These are phyloP conservation scores for Opisthocomus hoazin DNA, from an alignment of 2,113 vertebrate species.

Conservation along the genomic window DNA sequence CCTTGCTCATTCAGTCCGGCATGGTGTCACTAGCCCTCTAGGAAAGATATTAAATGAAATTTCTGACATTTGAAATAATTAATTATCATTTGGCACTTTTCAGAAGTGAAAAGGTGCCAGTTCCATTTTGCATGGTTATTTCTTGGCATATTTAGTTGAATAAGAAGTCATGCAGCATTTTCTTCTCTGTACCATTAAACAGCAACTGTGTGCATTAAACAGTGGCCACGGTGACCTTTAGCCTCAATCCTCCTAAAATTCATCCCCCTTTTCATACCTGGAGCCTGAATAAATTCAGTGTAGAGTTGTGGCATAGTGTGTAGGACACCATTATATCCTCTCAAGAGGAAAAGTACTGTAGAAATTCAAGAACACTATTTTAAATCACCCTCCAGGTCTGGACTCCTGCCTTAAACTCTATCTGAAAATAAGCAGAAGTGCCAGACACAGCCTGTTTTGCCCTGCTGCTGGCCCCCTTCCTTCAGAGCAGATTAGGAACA, in stretches of 20 bases:
- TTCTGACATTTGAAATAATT: conserved; percentile 12
- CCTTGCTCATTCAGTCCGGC: neutral
- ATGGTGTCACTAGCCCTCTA: neutral
- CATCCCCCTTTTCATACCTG: neutral
- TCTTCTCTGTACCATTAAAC: neutral
- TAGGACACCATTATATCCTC: neutral
- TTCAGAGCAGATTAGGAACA: conserved; percentile 51
- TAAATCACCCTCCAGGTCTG: conserved; percentile 12
- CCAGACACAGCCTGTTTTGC: conserved; percentile 30
- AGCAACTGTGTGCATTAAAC: neutral
- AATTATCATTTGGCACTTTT: neutral
- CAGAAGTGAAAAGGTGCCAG: neutral
- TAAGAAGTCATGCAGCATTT: neutral
- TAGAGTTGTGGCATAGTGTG: neutral
- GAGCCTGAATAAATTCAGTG: neutral
- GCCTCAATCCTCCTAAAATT: neutral
- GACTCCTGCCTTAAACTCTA: conserved; percentile 13
- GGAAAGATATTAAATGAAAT: neutral
- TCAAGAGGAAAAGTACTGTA: neutral
- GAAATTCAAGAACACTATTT: conserved; percentile 17
- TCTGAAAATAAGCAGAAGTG: conserved; percentile 50
- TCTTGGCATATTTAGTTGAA: neutral
- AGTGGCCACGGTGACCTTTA: neutral
- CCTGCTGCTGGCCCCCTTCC: conserved; percentile 3
- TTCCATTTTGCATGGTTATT: neutral